Percentiles rank a stretch among this genome's conserved stretches.
phyloP scores from a whole-genome alignment of 2,113 vertebrate genomes.

The Carollia perspicillata region DNA sequence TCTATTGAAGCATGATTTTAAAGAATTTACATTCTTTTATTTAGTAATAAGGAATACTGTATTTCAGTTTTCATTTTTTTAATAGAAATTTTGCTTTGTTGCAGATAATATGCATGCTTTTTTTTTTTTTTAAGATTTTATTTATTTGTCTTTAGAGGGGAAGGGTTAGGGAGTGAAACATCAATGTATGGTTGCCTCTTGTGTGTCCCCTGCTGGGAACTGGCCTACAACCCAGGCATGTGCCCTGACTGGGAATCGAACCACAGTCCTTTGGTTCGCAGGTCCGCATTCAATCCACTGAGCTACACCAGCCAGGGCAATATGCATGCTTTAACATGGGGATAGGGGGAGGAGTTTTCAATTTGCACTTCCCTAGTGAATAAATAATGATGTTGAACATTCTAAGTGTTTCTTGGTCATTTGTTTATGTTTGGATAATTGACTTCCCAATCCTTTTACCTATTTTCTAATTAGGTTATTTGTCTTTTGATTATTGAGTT shows the following conservation, averaged over 20 bases:
- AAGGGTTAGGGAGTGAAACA: too few species aligned
- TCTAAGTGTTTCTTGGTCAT: not conserved
- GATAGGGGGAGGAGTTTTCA: not conserved
- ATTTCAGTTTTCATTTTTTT: not conserved
- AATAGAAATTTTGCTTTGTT: not conserved
- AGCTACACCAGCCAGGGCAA: too few species aligned
- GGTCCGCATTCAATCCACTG: too few species aligned
- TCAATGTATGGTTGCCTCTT: too few species aligned
- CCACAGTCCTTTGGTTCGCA: too few species aligned
- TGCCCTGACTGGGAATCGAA: too few species aligned
- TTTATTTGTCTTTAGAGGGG: too few species aligned
- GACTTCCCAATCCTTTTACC: not conserved
- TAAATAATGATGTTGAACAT: not conserved
- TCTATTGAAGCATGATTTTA: not conserved
- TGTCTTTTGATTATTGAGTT: not conserved
- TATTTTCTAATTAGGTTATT: not conserved
- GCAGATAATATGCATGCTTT: not conserved
- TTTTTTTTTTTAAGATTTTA: too few species aligned
- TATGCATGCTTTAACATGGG: not conserved
- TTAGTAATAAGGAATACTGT: not conserved
- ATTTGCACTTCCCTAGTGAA: not conserved
- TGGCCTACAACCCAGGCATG: too few species aligned
- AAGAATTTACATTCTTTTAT: not conserved
- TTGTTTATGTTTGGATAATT: not conserved
- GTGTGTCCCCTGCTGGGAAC: too few species aligned